Conservation (phyloP, 2,797 vertebrate genomes). For the Bufotes viridis region DNA sequence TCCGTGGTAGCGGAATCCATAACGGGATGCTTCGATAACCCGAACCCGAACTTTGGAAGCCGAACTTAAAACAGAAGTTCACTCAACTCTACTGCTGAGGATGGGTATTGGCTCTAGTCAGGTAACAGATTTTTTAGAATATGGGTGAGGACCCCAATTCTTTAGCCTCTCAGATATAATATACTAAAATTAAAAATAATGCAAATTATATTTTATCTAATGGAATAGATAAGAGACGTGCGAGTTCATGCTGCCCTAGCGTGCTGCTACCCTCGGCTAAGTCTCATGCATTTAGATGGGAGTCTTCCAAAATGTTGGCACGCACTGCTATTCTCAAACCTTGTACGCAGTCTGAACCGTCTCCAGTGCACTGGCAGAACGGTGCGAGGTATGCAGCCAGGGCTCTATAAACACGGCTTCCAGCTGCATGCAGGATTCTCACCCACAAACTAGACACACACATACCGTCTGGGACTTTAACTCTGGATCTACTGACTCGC, state of each 20-base stretch:
- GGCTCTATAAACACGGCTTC: constrained; percentile 51
- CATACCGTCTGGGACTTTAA: constrained; percentile 47
- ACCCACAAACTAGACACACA: constrained; percentile 55
- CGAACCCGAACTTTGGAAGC: no score
- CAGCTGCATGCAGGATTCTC: constrained; percentile 50
- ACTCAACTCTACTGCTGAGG: no score
- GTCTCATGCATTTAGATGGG: constrained; percentile 26
- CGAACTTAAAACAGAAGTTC: no score
- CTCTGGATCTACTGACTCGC: constrained; percentile 8
- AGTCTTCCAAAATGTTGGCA: constrained; percentile 45
- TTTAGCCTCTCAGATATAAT: no score
- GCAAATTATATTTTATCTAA: no score
- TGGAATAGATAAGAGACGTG: neutral
- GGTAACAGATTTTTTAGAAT: no score
- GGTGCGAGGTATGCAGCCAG: constrained; percentile 35
- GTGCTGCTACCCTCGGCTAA: constrained; percentile 31
- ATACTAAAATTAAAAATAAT: no score
- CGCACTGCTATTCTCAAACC: constrained; percentile 39
- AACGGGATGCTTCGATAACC: no score
- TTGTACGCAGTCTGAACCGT: constrained; percentile 48
- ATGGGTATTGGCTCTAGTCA: neutral
- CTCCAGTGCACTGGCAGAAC: constrained; percentile 49
- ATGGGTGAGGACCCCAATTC: no score
- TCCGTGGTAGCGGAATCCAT: no score
- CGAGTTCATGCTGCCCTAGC: constrained; percentile 18